Base-by-base conservation (phyloP, 1,140 invertebrate species). In the Bursaphelenchus mucronatus region DNA sequence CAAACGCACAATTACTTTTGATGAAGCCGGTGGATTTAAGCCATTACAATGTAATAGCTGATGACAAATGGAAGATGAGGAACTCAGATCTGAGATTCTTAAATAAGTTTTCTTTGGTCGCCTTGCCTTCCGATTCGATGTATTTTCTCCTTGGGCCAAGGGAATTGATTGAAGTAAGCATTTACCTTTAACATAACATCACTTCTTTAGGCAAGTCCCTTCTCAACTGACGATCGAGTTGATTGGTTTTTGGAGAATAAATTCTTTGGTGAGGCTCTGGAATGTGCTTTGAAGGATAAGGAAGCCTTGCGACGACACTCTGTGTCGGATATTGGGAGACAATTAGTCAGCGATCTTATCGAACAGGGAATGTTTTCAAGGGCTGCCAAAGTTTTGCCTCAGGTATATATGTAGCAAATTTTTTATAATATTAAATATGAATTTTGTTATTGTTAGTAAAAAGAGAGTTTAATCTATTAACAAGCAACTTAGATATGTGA, bases 341-440 rank as follows among this genome's bases (percentile, higher is more conserved):
- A 49, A n/a, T 56, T 76, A 17, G 43, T 75, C 39, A 45, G 70
- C 19, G 43, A 62, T 19, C 17, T 75, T 15, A 76, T 75, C 41
- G 61, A 62, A 44, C 15, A 62, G 15, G 59, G 41, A 3, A 44
- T 69, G 19, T 75, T 69, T 51, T 66, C 59, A 11, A 21, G 44
- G 2, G 73, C 73, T n/a, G 73, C 74, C 1, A 57, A 13, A 30
- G 53, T 61, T 52, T 58, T 73, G 43, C 75, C 74, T n/a, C 44
- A 71, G 59, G 73, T 76, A 11, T 66, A 55, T 43, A 61, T 50
- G 21, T 43, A 63, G 11, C 45, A 51, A 40, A 90, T 30, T 30
- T 30, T 30, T 30, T 30, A 30, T 1, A 30, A 30, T 30, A 5
- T 30, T 30, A 30, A 30, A 30, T 30, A 30, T 5, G 5, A 30